Conservation (phyloP, 2,888 invertebrate genomes). For the Celastrina argiolus region DNA sequence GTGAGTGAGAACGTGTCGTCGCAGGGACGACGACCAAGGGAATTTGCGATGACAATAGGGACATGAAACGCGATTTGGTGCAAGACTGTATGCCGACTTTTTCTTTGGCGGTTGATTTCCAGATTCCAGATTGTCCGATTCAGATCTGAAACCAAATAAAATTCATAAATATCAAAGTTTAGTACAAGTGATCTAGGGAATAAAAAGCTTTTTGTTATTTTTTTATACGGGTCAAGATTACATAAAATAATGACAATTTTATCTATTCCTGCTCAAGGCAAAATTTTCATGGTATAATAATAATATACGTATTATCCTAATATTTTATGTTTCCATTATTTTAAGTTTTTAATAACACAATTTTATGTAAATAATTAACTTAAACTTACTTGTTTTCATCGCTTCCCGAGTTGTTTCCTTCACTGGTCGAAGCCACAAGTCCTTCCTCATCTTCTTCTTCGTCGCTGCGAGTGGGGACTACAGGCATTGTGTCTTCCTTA, state of each 20-base stretch:
- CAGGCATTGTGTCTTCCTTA: conserved; percentile 86
- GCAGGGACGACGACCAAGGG: conserved; percentile 96
- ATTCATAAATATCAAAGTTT: background rate
- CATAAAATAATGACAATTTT: too few species aligned
- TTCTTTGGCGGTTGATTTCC: conserved; percentile 83
- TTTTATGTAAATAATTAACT: background rate
- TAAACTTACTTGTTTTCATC: conserved; percentile 84
- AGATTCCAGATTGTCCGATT: conserved; percentile 81
- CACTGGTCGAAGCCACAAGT: conserved; percentile 88
- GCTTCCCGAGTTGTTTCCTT: conserved; percentile 89
- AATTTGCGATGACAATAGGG: conserved; percentile 96
- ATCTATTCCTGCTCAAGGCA: too few species aligned
- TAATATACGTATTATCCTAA: too few species aligned
- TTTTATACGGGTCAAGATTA: too few species aligned
- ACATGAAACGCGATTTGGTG: conserved; percentile 95
- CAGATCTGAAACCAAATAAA: conserved; percentile 74
- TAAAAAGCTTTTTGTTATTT: background rate
- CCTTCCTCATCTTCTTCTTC: conserved; percentile 88
- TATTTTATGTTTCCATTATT: too few species aligned
- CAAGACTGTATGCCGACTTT: conserved; percentile 96
- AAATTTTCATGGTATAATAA: too few species aligned
- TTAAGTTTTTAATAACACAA: too few species aligned
- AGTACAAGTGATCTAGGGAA: background rate
- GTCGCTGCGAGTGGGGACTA: conserved; percentile 70
- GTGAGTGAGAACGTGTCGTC: conserved; percentile 96